Base-by-base conservation (phyloP, 2,888 invertebrate species). In the Mesorhabditis spiculigera region DNA sequence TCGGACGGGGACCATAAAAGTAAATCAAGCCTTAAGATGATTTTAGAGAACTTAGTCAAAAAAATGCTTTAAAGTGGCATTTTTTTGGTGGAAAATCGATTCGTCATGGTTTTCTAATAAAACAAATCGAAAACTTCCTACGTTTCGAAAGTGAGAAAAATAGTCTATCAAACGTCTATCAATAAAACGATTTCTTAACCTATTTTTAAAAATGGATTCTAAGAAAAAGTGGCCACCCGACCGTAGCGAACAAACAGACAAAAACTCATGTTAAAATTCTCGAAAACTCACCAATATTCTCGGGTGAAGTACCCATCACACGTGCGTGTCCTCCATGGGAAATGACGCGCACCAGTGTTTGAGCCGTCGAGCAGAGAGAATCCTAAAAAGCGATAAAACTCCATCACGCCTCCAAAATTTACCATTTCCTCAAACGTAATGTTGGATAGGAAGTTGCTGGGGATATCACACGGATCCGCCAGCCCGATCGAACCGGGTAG, bases 391-490 rank as follows among this genome's bases (percentile, higher is more conserved):
- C 8, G n/a, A 50, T 13, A 50, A 50, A 50, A 50, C n/a, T 50
- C 8, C 10, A 13, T 50, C n/a, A 13, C 2, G 8, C 10, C 8
- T 50, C n/a, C 10, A 50, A 13, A 50, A 50, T 13, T 50, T 13
- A 50, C 58, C 58, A 50, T 50, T 50, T 50, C 58, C n/a, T 50
- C 58, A 3, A 50, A 50, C n/a, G 58, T 50, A n/a, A 50, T 10
- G 8, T 50, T 10, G 8, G 8, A n/a, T 13, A 50, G 3, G 58
- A 50, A 50, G n/a, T 50, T 50, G n/a, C n/a, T 50, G 8, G 58
- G 58, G 10, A 50, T 50, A 50, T 50, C 58, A 50, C 58, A 50
- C 58, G 58, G 58, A n/a, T 50, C 58, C 8, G 58, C 58, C 58
- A 50, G n/a, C n/a, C 58, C 58, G 10, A 50, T 13, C n/a, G 58